Base-by-base conservation (phyloP, 1,140 invertebrate species). In the Bemisia tabaci region DNA sequence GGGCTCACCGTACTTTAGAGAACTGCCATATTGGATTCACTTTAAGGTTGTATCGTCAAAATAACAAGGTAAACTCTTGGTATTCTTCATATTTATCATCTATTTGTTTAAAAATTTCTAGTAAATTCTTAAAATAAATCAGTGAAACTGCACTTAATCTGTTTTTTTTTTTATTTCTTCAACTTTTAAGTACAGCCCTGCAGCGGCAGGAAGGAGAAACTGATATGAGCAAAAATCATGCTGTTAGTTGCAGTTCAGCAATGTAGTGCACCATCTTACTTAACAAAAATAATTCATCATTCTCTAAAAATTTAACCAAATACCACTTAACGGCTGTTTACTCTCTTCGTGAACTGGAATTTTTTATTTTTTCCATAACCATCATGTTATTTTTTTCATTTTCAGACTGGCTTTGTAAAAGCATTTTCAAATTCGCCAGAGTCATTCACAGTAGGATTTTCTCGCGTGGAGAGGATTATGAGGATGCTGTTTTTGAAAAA, bases 21-120 rank as follows among this genome's bases (percentile, higher is more conserved):
- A 92, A 91, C 63, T 94, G 92, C 76, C 94, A 97, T 79, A 94
- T 97, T 78, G 91, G 93, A 17, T 98, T 98, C 79, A 93, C 92
- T 58, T 75, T 97, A 63, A 84, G 94, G 71, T 79, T 98, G 1
- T 98, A 86, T 75, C 82, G 95, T 66, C 89, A 95, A 77, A 85
- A 84, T 69, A 98, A 98, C 79, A 95, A 95, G 80, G 90, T 91
- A 76, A 67, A 39, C n/a, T n/a, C n/a, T n/a, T n/a, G n/a, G n/a
- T n/a, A n/a, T n/a, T n/a, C n/a, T 60, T 27, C 58, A 60, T 26
- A 22, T 65, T 66, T 58, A 59, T 21, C 26, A 64, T 68, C 22
- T 59, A 63, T 64, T 12, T 59, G 62, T 65, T 5, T 17, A 65
- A n/a, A 64, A 5, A 25, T 61, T 61, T 59, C 24, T 59, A 17